Conservation (phyloP, 2,888 invertebrate species). For the Leptinotarsa rubiginosa region DNA sequence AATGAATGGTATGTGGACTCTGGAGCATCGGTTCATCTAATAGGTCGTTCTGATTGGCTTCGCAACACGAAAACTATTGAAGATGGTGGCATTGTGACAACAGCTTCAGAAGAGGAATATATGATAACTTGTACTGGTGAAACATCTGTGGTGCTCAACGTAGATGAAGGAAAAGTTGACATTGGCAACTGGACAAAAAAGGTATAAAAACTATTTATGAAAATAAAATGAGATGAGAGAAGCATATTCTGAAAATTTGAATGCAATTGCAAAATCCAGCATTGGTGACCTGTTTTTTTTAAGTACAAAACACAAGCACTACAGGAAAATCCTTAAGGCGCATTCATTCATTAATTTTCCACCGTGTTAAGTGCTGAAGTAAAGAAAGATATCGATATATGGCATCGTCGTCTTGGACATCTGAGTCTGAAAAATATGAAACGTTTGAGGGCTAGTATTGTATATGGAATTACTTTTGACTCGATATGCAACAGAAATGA, state of each 20-base stretch:
- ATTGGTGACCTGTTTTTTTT: background rate
- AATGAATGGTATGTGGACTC: background rate
- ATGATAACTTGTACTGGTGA: background rate
- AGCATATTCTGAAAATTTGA: background rate
- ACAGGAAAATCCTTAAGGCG: background rate
- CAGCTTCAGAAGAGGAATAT: background rate
- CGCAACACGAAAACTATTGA: background rate
- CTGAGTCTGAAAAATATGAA: background rate
- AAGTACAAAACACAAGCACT: background rate
- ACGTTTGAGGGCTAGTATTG: background rate
- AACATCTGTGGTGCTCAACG: background rate
- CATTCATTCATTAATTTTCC: background rate
- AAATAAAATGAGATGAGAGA: background rate
- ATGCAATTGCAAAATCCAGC: background rate
- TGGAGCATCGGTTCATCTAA: background rate
- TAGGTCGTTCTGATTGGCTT: background rate
- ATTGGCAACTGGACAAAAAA: background rate
- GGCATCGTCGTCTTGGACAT: conserved; percentile 7
- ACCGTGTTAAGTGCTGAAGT: background rate
- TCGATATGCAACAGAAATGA: background rate
- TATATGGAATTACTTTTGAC: background rate
- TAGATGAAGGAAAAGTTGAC: background rate
- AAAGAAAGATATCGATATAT: background rate
- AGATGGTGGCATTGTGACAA: background rate
- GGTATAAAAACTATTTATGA: background rate